Evolutionary conservation across 1,140 invertebrate genomes (phyloP).

Genomic region (Subanguina moxae): DNA sequence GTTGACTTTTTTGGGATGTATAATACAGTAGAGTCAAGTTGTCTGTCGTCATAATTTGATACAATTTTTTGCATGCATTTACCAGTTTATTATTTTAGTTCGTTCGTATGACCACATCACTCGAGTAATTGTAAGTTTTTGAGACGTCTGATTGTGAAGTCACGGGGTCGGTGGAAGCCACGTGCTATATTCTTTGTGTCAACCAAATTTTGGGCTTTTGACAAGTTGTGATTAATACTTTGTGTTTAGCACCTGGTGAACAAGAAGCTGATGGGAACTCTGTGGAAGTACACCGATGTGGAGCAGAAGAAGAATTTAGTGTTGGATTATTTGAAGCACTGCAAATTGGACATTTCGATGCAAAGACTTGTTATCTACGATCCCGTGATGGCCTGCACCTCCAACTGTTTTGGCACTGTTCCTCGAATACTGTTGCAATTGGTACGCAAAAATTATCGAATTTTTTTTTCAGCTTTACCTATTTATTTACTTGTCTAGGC

Average conservation of each 20-base stretch:
- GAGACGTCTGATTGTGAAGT: background rate
- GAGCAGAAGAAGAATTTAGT: slow-evolving; percentile 12
- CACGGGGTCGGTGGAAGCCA: too few species aligned
- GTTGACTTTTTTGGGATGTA: too few species aligned
- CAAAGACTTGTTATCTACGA: slow-evolving; percentile 21
- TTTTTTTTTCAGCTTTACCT: too few species aligned
- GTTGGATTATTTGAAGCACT: slow-evolving; percentile 28
- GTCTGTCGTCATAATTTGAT: too few species aligned
- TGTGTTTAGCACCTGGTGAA: slow-evolving; percentile 26
- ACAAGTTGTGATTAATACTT: background rate
- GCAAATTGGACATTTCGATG: background rate
- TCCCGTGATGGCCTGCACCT: slow-evolving; percentile 26
- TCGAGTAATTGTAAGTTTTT: slow-evolving; percentile 3
- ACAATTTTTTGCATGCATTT: too few species aligned
- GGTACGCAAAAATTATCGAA: too few species aligned
- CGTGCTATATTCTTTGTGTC: too few species aligned
- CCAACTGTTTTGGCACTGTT: slow-evolving; percentile 21
- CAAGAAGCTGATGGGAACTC: slow-evolving; percentile 23
- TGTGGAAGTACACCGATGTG: slow-evolving; percentile 8
- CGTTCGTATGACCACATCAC: slow-evolving; percentile 1
- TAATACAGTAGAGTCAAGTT: too few species aligned
- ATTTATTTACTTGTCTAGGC: too few species aligned
- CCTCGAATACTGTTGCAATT: slow-evolving; percentile 17
- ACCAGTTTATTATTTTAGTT: too few species aligned
- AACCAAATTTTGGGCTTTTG: too few species aligned